Base-by-base conservation (phyloP, 2,113 vertebrate genomes). In the Scalopus aquaticus region DNA sequence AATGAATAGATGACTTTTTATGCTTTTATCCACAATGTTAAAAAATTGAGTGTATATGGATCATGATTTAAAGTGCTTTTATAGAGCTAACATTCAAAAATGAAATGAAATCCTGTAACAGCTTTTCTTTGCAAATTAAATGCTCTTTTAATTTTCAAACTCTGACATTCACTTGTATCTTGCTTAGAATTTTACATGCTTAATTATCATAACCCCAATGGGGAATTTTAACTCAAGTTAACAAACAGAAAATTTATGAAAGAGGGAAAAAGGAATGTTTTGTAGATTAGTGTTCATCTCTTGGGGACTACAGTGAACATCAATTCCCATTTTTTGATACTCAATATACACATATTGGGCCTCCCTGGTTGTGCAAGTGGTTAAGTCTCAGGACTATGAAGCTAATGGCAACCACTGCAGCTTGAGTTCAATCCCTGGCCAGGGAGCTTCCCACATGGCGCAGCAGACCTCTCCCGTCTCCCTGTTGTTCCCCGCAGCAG, bases 191-290 rank as follows among this genome's bases (percentile, higher is more conserved):
- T 89, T 91, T 91, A 79, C 60, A 54, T 42, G 70, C 9, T 65
- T 80, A 64, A 58, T 56, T 79, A 58, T 72, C 91, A 93, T 72
- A 88, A 79, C 88, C 67, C 6, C 69, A 87, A 37, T 77, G 79
- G 77, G 35, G 67, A 79, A 58, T 82, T 76, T 77, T 58, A 91
- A 87, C 35, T 89, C 10, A 76, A 24, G n/a, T 78, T 83, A 67
- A 62, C 7, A 79, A 84, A 19, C 79, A 49, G n/a, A 91, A 88
- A 94, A 79, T 28, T 39, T 80, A 73, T 51, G 89, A 72, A 80
- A 76, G 32, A 89, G 22, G 13, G 82, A 85, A 88, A 78, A 70
- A 89, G 93, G 90, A 95, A 81, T 74, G 22, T 67, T 84, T 94
- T 94, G 26, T 22, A 65, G 6, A 32, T 90, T 69, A 79, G 65